Conservation (phyloP, 1,140 invertebrate species). For the Diploscapter pachys region DNA sequence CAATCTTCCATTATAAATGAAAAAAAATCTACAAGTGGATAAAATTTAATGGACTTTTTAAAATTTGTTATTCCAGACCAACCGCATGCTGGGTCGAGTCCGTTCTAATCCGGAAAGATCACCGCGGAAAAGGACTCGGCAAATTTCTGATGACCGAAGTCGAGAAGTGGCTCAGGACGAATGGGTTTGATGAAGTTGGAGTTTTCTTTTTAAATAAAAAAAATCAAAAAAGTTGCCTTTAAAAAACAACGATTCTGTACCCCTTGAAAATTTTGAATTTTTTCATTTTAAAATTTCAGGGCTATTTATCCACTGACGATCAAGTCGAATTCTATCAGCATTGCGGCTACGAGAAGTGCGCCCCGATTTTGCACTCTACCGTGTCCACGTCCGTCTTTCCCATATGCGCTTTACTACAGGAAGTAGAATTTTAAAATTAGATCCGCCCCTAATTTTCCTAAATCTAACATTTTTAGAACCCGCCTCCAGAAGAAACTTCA, state of each 20-base stretch:
- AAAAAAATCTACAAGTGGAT: not conserved
- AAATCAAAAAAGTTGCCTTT: too few relatives aligned
- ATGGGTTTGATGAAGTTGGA: conserved; percentile 10
- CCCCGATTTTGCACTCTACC: conserved; percentile 29
- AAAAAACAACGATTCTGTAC: not conserved
- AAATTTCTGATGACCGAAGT: conserved; percentile 12
- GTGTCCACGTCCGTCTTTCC: conserved; percentile 25
- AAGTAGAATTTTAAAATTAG: not conserved
- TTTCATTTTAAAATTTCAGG: conserved; percentile 2
- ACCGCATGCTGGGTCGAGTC: conserved; percentile 18
- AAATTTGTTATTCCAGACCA: not conserved
- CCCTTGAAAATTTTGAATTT: not conserved
- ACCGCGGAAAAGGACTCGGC: conserved; percentile 20
- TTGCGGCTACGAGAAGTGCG: conserved; percentile 21
- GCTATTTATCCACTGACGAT: conserved; percentile 26
- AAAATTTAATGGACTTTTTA: not conserved
- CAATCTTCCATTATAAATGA: not conserved
- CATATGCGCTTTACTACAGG: not conserved
- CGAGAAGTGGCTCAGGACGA: conserved; percentile 6
- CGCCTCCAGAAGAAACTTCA: not conserved
- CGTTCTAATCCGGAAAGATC: conserved; percentile 7
- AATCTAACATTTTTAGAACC: not conserved
- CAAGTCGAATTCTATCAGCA: conserved; percentile 18
- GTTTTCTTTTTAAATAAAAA: not conserved
- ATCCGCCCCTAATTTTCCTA: not conserved